These are phyloP conservation scores for Athalia cordata DNA, from an alignment of 2,888 invertebrate genomes.

Conservation along the genomic window DNA sequence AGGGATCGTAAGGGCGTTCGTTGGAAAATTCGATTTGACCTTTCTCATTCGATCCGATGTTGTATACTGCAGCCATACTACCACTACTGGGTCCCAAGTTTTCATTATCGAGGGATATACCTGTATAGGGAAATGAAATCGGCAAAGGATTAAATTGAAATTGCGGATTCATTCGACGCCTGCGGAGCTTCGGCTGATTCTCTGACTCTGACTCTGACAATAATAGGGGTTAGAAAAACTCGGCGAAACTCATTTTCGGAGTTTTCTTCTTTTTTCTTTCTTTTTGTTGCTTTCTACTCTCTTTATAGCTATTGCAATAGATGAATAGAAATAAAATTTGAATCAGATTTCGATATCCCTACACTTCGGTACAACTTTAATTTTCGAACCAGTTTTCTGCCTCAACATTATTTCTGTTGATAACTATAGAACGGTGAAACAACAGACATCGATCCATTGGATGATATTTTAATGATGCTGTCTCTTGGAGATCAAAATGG, in stretches of 20 bases:
- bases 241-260: neutral
- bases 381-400: too few relatives aligned
- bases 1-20: neutral
- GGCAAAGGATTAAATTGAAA: slow-evolving; percentile 35
- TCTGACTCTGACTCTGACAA: neutral
- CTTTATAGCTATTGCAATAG: too few relatives aligned
- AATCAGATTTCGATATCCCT: too few relatives aligned
- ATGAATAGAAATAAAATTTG: too few relatives aligned
- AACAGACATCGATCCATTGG: too few relatives aligned
- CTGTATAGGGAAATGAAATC: slow-evolving; percentile 19
- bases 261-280: neutral
- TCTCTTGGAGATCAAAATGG: too few relatives aligned
- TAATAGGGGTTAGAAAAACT: slow-evolving; percentile 3
- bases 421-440: too few relatives aligned
- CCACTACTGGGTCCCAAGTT: slow-evolving; percentile 15
- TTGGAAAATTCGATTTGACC: slow-evolving; percentile 39
- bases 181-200: neutral
- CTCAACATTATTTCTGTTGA: too few relatives aligned
- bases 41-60: neutral
- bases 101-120: slow-evolving; percentile 15
- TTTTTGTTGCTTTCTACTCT: neutral
- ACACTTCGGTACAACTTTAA: too few relatives aligned
- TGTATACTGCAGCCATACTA: too few relatives aligned
- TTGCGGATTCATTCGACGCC: slow-evolving; percentile 30
- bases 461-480: too few relatives aligned